These are phyloP conservation scores for Sarcophaga caerulescens DNA, from an alignment of 2,888 invertebrate genomes.

Conservation along the genomic window DNA sequence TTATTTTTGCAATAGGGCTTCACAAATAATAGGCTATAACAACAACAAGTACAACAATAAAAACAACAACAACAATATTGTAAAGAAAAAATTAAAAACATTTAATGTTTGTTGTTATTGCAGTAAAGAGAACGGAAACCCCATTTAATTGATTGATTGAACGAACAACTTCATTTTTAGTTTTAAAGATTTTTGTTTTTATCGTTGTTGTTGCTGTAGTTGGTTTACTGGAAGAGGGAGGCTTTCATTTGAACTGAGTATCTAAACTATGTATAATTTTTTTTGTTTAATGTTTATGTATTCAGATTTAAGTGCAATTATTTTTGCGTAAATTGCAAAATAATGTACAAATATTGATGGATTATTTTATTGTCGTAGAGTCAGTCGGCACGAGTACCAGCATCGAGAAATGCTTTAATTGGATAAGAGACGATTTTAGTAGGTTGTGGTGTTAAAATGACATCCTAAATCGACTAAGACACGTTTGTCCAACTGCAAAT, in stretches of 20 bases:
- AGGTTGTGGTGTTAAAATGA: too few species aligned
- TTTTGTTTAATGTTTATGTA: background rate
- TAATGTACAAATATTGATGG: slow-evolving; percentile 18
- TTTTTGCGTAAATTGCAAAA: slow-evolving; percentile 4
- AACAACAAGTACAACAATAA: background rate
- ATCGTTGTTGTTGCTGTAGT: background rate
- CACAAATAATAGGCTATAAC: background rate
- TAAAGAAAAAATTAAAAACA: background rate
- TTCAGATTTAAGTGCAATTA: background rate
- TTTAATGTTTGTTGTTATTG: background rate
- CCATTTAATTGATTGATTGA: slow-evolving; percentile 24
- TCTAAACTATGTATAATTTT: background rate
- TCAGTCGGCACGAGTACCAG: too few species aligned
- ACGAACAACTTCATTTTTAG: background rate
- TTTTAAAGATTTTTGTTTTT: slow-evolving; percentile 1
- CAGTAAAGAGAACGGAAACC: background rate
- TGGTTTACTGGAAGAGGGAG: background rate
- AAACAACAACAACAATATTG: background rate
- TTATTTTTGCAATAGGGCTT: slow-evolving; percentile 39
- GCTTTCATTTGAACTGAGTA: background rate
- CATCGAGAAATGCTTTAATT: too few species aligned
- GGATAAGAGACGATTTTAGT: too few species aligned
- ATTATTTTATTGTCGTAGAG: background rate
- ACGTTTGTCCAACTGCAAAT: too few species aligned
- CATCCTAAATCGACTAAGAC: too few species aligned